Evolutionary conservation across 2,888 invertebrate genomes (phyloP).

Genomic region (Drosophila barbarae): DNA sequence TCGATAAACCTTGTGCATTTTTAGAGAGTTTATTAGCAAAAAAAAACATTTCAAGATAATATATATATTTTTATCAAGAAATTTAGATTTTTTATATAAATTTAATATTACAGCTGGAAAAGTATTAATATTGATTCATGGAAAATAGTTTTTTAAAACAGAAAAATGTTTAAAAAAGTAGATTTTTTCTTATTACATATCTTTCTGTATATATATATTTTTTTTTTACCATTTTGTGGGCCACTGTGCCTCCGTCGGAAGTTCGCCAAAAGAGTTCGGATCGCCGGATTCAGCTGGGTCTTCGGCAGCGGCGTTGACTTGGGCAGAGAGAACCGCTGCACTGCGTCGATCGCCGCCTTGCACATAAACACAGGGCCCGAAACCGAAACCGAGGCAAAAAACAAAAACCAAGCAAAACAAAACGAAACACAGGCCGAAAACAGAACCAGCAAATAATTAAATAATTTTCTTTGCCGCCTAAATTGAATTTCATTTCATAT

Average conservation of each 20-base stretch:
- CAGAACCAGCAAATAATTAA: constrained; percentile 41
- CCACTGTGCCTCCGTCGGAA: constrained; percentile 25
- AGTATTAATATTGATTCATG: too few relatives aligned
- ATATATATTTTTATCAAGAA: too few relatives aligned
- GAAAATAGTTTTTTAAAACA: too few relatives aligned
- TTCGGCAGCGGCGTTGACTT: constrained; percentile 16
- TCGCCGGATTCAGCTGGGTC: constrained; percentile 14
- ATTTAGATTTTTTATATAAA: too few relatives aligned
- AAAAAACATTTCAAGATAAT: too few relatives aligned
- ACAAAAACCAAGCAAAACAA: not conserved
- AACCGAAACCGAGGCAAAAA: constrained; percentile 4
- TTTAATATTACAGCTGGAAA: too few relatives aligned
- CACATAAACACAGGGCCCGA: constrained; percentile 4
- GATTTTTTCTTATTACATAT: too few relatives aligned
- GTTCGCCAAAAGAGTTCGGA: constrained; percentile 23
- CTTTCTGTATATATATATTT: too few relatives aligned
- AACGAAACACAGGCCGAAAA: constrained; percentile 14
- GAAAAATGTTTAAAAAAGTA: too few relatives aligned
- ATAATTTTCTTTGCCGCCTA: constrained; percentile 48
- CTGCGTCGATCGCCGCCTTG: constrained; percentile 27
- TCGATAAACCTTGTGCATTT: too few relatives aligned
- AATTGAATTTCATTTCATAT: constrained; percentile 67
- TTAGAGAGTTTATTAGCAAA: too few relatives aligned
- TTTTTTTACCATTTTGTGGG: not conserved
- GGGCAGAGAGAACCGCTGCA: constrained; percentile 17